Conservation (phyloP, 1,140 invertebrate species). For the Brevipalpus yothersi region DNA sequence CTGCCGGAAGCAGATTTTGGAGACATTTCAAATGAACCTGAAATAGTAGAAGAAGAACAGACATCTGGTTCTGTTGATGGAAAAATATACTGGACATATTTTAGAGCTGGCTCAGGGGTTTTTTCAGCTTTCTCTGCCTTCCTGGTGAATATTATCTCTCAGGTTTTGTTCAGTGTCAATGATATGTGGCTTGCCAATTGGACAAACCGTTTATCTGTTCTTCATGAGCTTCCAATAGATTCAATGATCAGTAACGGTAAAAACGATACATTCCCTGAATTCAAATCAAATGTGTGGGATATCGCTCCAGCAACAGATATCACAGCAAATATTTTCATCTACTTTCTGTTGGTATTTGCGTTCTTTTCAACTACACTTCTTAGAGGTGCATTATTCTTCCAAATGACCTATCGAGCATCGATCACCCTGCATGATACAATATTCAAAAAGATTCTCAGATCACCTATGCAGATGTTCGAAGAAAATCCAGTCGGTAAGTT, state of each 20-base stretch:
- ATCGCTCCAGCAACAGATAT: background rate
- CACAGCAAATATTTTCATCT: background rate
- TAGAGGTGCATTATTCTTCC: conserved; percentile 42
- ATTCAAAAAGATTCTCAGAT: conserved; percentile 48
- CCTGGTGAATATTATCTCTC: background rate
- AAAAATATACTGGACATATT: background rate
- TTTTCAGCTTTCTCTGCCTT: background rate
- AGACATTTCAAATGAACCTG: background rate
- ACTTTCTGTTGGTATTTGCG: background rate
- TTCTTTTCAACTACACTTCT: conserved; percentile 12
- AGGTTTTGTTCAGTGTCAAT: background rate
- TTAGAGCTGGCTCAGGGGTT: background rate
- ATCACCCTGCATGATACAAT: conserved; percentile 51
- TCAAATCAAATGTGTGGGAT: background rate
- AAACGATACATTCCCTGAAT: background rate
- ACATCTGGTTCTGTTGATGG: background rate
- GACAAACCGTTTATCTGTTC: conserved; percentile 7
- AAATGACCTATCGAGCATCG: conserved; percentile 47
- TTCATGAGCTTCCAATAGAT: background rate
- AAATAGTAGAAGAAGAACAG: background rate
- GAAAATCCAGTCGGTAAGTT: conserved; percentile 37
- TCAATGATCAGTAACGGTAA: background rate
- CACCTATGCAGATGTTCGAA: conserved; percentile 67
- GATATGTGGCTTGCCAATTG: background rate
- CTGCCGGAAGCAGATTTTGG: background rate